Base-by-base conservation (phyloP, 2,113 vertebrate genomes). In the Sander lucioperca region DNA sequence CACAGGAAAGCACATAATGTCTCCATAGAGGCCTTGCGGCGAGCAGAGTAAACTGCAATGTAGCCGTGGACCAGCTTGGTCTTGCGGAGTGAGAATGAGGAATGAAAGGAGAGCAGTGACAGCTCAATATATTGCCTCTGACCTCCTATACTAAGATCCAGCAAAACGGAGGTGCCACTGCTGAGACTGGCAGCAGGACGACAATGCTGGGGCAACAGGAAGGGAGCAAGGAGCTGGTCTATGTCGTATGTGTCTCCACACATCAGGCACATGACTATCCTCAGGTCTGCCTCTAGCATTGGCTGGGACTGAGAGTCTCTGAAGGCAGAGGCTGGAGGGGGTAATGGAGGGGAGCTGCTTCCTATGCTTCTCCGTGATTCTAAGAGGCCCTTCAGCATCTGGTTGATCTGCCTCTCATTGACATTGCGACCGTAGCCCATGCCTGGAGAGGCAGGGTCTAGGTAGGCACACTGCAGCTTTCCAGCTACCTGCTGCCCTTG, bases 261-360 rank as follows among this genome's bases (percentile, higher is more conserved):
- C 97, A 99, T 98, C 74, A 99, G 83, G 87, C 98, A 99, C 96
- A 97, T 95, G 43, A 97, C 97, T 23, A 99, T 94, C 2, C 97
- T 95, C 2, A 99, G 94, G 27, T 99, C 98, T 0, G 94, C 91
- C 6, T 99, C 98, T 0, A 91, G 90, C 43, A 74, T 58, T 48
- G 93, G 90, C 72, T 94, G 95, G 51, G 92, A 87, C 67, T 94
- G 95, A 88, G 95, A 91, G 10, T 99, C 98, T 90, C 96, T 96
- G 84, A 96, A 91, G 65, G 94, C 90, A 8, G 96, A 80, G 0
- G 96, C 92, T 0, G 96, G 93, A 79, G 91, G 87, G n/a, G 86
- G 90, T 66, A 93, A 79, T 21, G 94, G 94, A 61, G 95, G 94
- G 6, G 95, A 95, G 84, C 91, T 92, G 83, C 94, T 95, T 6